These are phyloP conservation scores for Eubucco bourcierii DNA, from an alignment of 2,113 vertebrate genomes.

Conservation along the genomic window DNA sequence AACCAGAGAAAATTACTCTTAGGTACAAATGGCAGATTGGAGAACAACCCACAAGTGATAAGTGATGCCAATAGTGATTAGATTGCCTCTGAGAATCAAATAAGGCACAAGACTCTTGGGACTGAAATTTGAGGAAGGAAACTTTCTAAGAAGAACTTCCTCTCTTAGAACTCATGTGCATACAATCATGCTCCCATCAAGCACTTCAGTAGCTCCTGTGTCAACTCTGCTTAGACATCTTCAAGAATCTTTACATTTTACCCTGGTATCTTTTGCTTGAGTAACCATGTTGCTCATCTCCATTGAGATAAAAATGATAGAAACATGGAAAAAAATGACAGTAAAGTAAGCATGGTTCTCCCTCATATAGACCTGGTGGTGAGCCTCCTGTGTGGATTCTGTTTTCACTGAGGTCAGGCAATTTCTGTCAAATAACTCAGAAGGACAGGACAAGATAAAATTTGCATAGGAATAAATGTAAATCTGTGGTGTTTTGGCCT, in stretches of 20 bases:
- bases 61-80: not conserved
- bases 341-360: not conserved
- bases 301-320: not conserved
- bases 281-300: not conserved
- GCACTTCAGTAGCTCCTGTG: not conserved
- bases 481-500: not conserved
- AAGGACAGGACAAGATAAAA: not conserved
- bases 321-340: not conserved
- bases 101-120: conserved; percentile 15
- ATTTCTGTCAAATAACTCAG: not conserved
- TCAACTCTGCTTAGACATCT: not conserved
- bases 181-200: not conserved
- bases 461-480: not conserved
- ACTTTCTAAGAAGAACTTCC: not conserved
- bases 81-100: conserved; percentile 11
- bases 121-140: conserved; percentile 2
- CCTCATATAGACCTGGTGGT: not conserved
- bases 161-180: not conserved
- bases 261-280: not conserved
- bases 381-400: not conserved
- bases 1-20: not conserved
- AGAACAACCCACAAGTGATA: not conserved
- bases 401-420: not conserved
- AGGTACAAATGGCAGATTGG: not conserved
- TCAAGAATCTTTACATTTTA: not conserved